Evolutionary conservation across 2,888 invertebrate genomes (phyloP).

Genomic region (Rhabditophanes sp.): DNA sequence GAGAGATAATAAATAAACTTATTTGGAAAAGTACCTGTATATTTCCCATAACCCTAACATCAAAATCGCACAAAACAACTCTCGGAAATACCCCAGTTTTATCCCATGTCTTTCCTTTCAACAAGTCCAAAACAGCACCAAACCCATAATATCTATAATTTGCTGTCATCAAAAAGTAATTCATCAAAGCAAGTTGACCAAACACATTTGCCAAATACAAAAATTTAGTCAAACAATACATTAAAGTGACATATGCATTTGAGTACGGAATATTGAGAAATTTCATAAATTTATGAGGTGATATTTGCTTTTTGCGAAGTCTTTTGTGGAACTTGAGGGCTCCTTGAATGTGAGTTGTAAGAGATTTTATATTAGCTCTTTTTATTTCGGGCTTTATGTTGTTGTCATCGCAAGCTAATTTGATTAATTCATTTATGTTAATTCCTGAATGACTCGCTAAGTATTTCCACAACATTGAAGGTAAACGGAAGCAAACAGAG

Average conservation of each 20-base stretch:
- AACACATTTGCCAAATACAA: slow-evolving; percentile 30
- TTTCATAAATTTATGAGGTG: slow-evolving; percentile 26
- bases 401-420: slow-evolving; percentile 20
- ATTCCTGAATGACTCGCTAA: slow-evolving; percentile 28
- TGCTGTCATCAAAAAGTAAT: slow-evolving; percentile 28
- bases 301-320: slow-evolving; percentile 9
- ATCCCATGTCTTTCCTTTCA: slow-evolving; percentile 27
- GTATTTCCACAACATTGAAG: slow-evolving; percentile 26
- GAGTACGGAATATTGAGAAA: slow-evolving; percentile 36
- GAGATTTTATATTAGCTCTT: slow-evolving; percentile 17
- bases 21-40: slow-evolving; percentile 15
- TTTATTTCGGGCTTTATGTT: slow-evolving; percentile 8
- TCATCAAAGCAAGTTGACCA: slow-evolving; percentile 26
- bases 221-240: slow-evolving; percentile 32
- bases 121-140: slow-evolving; percentile 22
- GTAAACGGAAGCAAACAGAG: slow-evolving; percentile 27
- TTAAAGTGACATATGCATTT: slow-evolving; percentile 28
- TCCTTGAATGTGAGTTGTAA: slow-evolving; percentile 19
- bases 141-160: slow-evolving; percentile 27
- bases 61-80: slow-evolving; percentile 35
- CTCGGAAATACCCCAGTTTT: slow-evolving; percentile 32
- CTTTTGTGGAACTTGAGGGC: slow-evolving; percentile 25
- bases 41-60: slow-evolving; percentile 35
- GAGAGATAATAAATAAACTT: slow-evolving; percentile 12
- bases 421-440: slow-evolving; percentile 27